Evolutionary conservation across 2,113 vertebrate genomes (phyloP).

Genomic region (Poeciliopsis turrubarensis): DNA sequence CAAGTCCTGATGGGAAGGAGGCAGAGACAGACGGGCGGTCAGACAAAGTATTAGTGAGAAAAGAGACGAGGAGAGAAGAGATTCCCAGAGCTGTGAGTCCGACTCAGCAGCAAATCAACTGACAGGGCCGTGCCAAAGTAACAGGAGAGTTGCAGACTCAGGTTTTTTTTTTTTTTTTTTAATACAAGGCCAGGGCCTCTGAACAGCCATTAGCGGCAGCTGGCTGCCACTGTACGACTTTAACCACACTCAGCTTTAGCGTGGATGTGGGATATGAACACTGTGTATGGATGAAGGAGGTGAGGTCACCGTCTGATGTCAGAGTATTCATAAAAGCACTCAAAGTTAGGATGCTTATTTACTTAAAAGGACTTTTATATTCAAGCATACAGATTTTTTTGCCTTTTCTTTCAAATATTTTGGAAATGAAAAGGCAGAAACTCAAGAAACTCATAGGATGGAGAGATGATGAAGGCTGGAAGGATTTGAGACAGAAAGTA

Average conservation of each 20-base stretch:
- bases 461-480: conserved; percentile 43
- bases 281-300: conserved; percentile 22
- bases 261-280: conserved; percentile 50
- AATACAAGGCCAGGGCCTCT: conserved; percentile 46
- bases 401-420: conserved; percentile 47
- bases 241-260: conserved; percentile 54
- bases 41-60: conserved; percentile 61
- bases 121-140: conserved; percentile 66
- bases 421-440: conserved; percentile 57
- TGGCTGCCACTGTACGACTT: conserved; percentile 48
- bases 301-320: conserved; percentile 44
- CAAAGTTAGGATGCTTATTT: conserved; percentile 43
- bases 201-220: conserved; percentile 61
- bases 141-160: conserved; percentile 68
- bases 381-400: conserved; percentile 29
- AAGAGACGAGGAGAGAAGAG: conserved; percentile 59
- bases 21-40: conserved; percentile 53
- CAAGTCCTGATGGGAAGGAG: conserved; percentile 56
- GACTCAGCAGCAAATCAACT: conserved; percentile 71
- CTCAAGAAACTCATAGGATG: conserved; percentile 33
- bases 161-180: conserved; percentile 56
- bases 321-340: conserved; percentile 43
- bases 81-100: conserved; percentile 57
- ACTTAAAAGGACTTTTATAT: conserved; percentile 39
- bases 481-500: conserved; percentile 50